Base-by-base conservation (phyloP, 2,797 vertebrate genomes). In the Cirrhinus molitorella region DNA sequence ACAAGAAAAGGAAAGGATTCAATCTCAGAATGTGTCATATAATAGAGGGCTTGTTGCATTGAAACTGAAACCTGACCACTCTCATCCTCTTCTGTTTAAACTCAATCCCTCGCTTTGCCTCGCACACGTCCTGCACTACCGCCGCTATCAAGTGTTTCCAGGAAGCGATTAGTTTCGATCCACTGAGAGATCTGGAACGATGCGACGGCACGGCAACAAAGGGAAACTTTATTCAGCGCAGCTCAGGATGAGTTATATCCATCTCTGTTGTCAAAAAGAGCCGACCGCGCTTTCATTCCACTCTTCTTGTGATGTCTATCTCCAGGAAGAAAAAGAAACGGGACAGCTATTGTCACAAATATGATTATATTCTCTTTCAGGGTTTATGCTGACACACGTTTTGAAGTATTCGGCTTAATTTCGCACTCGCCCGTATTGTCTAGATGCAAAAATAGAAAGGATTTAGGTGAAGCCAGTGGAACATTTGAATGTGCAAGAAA, bases 161-260 rank as follows among this genome's bases (percentile, higher is more conserved):
- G 40, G 40, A 63, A 86, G 81, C 63, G 76, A 86, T 86, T 83
- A 76, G 76, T 87, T 86, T 88, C 72, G 55, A 88, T 86, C 83
- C 80, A 37, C 72, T 68, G 78, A 40, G 81, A 57, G 59, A 80
- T 78, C 63, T 51, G 21, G 51, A 79, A 77, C 14, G 70, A 71
- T 76, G 79, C 76, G 23, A 37, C 65, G 25, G 40, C 65, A 11
- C 2, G 5, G 4, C 34, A 74, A 81, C 61, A 87, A 84, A 86
- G 61, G 43, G 49, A 85, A 82, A 82, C 75, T 84, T 86, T 84
- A 49, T 82, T 55, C 40, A 25, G 23, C 5, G 28, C 28, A 61
- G 57, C 79, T 57, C 51, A 40, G n/a, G 75, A 74, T 78, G 74
- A 70, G 65, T 77, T 68, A 76, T 59, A 77, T 68, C 65, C 19